Percentiles rank a stretch among this genome's conserved stretches.
Evolutionary conservation across 1,140 invertebrate species (phyloP).

Genomic region (Cherax quadricarinatus): DNA sequence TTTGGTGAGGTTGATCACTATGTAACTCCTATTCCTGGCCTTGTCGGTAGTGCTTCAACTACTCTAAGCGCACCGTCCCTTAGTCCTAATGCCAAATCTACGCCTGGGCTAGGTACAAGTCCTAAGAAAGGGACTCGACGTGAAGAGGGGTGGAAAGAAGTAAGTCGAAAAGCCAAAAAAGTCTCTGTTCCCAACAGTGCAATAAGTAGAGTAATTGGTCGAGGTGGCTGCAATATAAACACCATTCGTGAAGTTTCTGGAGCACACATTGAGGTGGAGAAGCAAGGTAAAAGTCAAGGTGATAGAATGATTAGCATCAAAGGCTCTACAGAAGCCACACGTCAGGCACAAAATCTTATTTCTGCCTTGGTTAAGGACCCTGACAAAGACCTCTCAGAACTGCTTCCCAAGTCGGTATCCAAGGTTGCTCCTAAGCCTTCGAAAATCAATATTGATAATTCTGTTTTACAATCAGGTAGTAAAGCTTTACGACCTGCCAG

Average conservation of each 20-base stretch:
- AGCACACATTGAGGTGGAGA: conserved; percentile 98
- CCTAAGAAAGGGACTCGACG: conserved; percentile 85
- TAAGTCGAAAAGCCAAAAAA: conserved; percentile 82
- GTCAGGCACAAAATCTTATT: conserved; percentile 80
- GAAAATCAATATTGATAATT: conserved; percentile 74
- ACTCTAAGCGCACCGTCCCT: conserved; percentile 71
- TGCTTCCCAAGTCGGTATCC: conserved; percentile 76
- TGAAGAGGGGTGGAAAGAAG: conserved; percentile 93
- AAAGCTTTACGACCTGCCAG: conserved; percentile 65
- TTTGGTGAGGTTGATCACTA: conserved; percentile 71
- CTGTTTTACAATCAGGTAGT: conserved; percentile 33
- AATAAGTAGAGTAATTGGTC: conserved; percentile 96
- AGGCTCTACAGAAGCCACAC: conserved; percentile 79
- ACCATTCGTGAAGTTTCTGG: conserved; percentile 95
- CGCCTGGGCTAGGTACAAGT: conserved; percentile 77
- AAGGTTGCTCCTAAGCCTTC: conserved; percentile 73
- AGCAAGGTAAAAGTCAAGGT: conserved; percentile 94
- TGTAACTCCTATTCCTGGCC: conserved; percentile 69
- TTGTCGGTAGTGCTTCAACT: conserved; percentile 76
- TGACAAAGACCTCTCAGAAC: conserved; percentile 78
- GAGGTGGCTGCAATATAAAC: conserved; percentile 97
- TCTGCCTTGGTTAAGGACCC: conserved; percentile 78
- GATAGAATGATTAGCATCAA: conserved; percentile 97
- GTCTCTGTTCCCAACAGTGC: conserved; percentile 95
- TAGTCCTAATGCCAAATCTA: conserved; percentile 57